phyloP scores from a whole-genome alignment of 2,797 vertebrate genomes.

The Sparidentex hasta region DNA sequence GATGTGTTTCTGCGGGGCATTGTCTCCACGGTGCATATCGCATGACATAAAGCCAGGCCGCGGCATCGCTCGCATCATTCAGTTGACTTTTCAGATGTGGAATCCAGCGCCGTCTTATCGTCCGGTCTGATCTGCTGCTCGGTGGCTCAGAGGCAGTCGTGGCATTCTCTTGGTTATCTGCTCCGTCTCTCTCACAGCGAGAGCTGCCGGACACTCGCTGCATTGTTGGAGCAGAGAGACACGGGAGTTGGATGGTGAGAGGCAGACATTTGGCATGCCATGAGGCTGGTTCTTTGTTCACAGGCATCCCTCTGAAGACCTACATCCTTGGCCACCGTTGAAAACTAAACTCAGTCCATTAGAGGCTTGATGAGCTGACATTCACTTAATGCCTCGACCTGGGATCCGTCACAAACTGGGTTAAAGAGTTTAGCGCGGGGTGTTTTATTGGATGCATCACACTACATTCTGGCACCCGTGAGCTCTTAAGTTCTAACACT shows the following conservation, averaged over 20 bases:
- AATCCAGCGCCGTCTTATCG: constrained; percentile 62
- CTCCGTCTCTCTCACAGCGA: constrained; percentile 41
- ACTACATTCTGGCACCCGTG: constrained; percentile 3
- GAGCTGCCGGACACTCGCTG: constrained; percentile 46
- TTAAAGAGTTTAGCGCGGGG: constrained; percentile 28
- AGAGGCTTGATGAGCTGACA: constrained; percentile 40
- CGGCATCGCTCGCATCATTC: constrained; percentile 40
- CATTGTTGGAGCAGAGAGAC: constrained; percentile 59
- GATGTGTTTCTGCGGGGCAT: constrained; percentile 28
- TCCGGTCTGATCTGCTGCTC: constrained; percentile 48
- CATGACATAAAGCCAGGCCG: constrained; percentile 34
- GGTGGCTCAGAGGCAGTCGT: constrained; percentile 35
- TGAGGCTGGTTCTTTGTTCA: constrained; percentile 56
- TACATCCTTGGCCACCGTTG: constrained; percentile 22
- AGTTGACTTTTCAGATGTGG: constrained; percentile 44
- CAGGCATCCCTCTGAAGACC: constrained; percentile 38
- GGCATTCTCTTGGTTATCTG: constrained; percentile 62
- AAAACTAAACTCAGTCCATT: constrained; percentile 28
- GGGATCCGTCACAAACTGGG: constrained; percentile 12
- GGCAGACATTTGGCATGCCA: constrained; percentile 41
- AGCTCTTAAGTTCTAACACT: constrained; percentile 22
- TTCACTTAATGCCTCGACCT: constrained; percentile 10
- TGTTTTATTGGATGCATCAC: constrained; percentile 20
- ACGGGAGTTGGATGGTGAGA: constrained; percentile 30
- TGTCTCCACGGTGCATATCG: constrained; percentile 39